Base-by-base conservation (phyloP, 2,113 vertebrate genomes). In the Uropsilus gracilis region DNA sequence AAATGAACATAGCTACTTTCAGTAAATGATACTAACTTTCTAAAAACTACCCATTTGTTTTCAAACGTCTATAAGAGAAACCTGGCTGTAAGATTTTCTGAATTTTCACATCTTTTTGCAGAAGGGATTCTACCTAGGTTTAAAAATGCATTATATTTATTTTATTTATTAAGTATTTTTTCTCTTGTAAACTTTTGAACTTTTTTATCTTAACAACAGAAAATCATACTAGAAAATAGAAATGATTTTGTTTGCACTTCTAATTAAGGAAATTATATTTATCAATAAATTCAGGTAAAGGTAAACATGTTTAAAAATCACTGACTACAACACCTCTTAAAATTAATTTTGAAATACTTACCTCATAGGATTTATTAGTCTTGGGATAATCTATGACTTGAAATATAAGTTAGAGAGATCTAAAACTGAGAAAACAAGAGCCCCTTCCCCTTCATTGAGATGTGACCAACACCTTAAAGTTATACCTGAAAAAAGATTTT, bases 271-370 rank as follows among this genome's bases (percentile, higher is more conserved):
- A 92, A 68, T 85, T 55, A 42, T 42, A 71, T 63, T 72, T 91
- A 66, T 71, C 12, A 48, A 44, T 75, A 91, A 76, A 66, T 88
- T 34, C 37, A 91, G 10, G 32, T 37, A 72, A 30, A 61, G 44
- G 53, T 32, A 91, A 84, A 50, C 69, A 42, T 86, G 72, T 95
- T 95, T 89, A 42, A 59, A 44, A 89, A 87, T 95, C 34, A 81
- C 42, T 24, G 22, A 28, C 50, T 86, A 85, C 8, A 78, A 20
- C 6, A 42, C 84, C 86, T 84, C 4, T 71, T 84, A 76, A 64
- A n/a, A 30, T 76, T 86, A 10, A 28, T 73, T 90, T 80, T 69
- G 13, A 61, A 57, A 30, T 68, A 48, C 46, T 77, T 82, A 77
- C 57, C 42, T 86, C 6, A 18, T 76, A 57, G 32, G 30, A 61